phyloP scores from a whole-genome alignment of 2,113 vertebrate genomes.

The Arothron firmamentum region DNA sequence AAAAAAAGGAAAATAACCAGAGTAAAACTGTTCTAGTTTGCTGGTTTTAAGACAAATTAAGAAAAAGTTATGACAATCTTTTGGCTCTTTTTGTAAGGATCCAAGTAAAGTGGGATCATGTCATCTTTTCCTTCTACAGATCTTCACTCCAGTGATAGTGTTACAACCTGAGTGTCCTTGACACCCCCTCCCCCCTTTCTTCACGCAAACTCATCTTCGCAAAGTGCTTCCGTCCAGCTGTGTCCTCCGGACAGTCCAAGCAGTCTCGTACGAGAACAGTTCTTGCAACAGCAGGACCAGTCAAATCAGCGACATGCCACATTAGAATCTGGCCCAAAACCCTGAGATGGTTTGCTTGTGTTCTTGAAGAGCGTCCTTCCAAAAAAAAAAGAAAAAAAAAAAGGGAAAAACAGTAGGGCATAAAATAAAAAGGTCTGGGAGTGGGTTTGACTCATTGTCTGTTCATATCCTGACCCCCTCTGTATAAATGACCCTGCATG shows the following conservation, averaged over 20 bases:
- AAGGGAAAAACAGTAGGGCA: conserved; percentile 23
- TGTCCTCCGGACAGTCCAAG: conserved; percentile 33
- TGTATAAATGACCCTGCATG: conserved; percentile 85
- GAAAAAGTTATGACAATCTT: conserved; percentile 40
- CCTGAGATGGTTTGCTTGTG: conserved; percentile 58
- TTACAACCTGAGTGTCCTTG: conserved; percentile 45
- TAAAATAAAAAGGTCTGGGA: conserved; percentile 30
- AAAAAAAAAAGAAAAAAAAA: conserved; percentile 14
- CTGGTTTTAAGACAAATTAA: conserved; percentile 47
- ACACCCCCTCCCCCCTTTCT: conserved; percentile 12
- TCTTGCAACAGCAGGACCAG: conserved; percentile 19
- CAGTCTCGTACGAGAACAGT: conserved; percentile 48
- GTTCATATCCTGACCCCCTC: conserved; percentile 56
- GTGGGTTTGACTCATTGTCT: conserved; percentile 29
- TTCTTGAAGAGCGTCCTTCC: conserved; percentile 20
- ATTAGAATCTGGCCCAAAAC: neutral
- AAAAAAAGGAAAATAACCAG: conserved; percentile 42
- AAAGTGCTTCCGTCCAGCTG: conserved; percentile 16
- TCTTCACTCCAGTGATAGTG: conserved; percentile 20
- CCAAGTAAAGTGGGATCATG: conserved; percentile 21
- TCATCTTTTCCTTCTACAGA: neutral
- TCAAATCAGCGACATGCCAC: conserved; percentile 13
- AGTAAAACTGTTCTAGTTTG: conserved; percentile 49
- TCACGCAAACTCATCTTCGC: conserved; percentile 31
- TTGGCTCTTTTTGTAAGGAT: conserved; percentile 18